Base-by-base conservation (phyloP, 2,888 invertebrate genomes). In the Aspidapion aeneum region DNA sequence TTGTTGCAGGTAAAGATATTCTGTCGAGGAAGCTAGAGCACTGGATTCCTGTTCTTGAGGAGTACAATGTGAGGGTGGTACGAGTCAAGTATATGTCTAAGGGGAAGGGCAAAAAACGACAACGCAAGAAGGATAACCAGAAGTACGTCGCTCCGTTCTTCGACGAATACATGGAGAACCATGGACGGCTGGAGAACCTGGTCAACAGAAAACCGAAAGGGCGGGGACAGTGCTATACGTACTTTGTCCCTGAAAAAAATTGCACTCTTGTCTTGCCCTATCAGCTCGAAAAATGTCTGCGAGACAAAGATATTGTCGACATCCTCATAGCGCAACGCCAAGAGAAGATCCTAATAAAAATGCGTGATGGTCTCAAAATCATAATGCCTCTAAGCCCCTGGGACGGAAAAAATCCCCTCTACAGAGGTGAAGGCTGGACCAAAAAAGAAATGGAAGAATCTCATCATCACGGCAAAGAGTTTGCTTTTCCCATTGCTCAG, bases 41-140 rank as follows among this genome's bases (percentile, higher is more conserved):
- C 79, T 91, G 90, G 84, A 90, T 90, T 81, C 90, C 90, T 75
- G 90, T 90, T 67, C 79, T 90, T 70, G 84, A 90, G 66, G 85
- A 79, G 65, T 76, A 79, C 65, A 71, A 73, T 62, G 71, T 74
- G 1, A 70, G 78, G 51, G 63, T 75, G 21, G 69, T 67, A 61
- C 65, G 79, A 58, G 70, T 76, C 57, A 77, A 72, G 66, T 77
- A 77, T 61, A 71, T 69, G 66, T 78, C 68, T 69, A 82, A 74
- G 74, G 78, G 71, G 68, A 68, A 64, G 70, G 80, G 73, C 7
- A 77, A 77, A 62, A 78, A 78, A 67, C 74, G 78, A 59, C 74
- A 75, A 63, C 71, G 77, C 55, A 74, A 74, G 62, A 78, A 76
- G 63, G 70, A 71, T 1, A 73, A 67, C 57, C 76, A 73, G 75